These are phyloP conservation scores for Pangasianodon gigas DNA, from an alignment of 2,113 vertebrate genomes.

Conservation along the genomic window DNA sequence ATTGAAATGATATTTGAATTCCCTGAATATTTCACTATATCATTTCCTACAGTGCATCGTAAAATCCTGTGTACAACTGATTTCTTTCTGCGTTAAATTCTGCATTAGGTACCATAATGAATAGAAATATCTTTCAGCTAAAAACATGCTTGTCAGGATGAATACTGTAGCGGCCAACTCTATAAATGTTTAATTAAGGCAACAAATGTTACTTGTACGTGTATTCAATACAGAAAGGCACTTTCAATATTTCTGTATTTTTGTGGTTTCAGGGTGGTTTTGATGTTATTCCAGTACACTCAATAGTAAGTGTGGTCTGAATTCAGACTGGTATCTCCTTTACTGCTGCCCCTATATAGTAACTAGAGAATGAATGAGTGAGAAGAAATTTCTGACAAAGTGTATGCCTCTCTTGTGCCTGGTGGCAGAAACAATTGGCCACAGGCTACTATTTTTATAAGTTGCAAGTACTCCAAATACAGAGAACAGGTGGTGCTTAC, in stretches of 20 bases:
- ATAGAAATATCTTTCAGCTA: neutral
- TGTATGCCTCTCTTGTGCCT: neutral
- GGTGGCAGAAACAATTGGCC: neutral
- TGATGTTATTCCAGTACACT: neutral
- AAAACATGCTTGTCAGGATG: neutral
- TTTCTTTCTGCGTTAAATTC: neutral
- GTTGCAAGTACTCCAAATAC: neutral
- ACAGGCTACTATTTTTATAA: neutral
- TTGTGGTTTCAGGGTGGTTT: neutral
- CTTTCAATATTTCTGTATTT: neutral
- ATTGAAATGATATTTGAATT: neutral
- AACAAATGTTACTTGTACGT: neutral
- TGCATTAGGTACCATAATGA: neutral
- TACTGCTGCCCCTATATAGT: neutral
- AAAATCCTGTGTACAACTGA: neutral
- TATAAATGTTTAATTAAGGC: neutral
- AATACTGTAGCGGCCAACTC: neutral
- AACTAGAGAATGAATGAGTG: neutral
- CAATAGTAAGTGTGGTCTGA: neutral
- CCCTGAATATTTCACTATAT: neutral
- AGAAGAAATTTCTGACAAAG: neutral
- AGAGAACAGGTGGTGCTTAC: neutral
- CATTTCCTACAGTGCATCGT: neutral
- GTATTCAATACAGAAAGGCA: neutral
- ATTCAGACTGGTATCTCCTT: neutral